These are phyloP conservation scores for Rhizomys pruinosus DNA, from an alignment of 2,113 vertebrate species.

Conservation along the genomic window DNA sequence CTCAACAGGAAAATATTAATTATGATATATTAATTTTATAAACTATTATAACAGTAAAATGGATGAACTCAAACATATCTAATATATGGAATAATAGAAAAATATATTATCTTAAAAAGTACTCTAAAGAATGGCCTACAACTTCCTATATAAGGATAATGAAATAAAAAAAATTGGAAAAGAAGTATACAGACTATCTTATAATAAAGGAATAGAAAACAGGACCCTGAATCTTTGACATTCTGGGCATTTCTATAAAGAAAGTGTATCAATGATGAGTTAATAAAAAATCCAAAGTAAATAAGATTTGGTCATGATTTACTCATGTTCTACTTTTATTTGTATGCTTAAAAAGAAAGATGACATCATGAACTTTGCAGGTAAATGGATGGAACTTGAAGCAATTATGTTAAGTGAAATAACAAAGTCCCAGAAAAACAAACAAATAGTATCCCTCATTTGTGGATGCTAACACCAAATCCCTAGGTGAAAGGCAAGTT, in stretches of 20 bases:
- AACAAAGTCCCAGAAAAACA: no score
- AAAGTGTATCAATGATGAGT: not conserved
- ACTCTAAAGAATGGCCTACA: not conserved
- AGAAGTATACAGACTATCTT: not conserved
- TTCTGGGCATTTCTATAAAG: not conserved
- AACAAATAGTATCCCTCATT: no score
- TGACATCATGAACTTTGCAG: no score
- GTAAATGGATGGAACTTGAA: no score
- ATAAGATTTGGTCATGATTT: constrained; percentile 16
- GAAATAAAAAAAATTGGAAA: not conserved
- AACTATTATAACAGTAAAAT: not conserved
- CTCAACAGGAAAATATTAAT: not conserved
- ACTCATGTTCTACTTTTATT: not conserved
- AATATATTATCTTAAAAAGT: not conserved
- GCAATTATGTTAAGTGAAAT: no score
- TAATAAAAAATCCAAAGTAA: constrained; percentile 4
- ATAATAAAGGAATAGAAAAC: not conserved
- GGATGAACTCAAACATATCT: not conserved
- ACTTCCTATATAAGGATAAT: not conserved
- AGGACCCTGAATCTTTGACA: not conserved
- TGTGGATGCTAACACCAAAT: no score
- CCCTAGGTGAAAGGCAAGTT: no score
- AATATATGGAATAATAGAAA: not conserved
- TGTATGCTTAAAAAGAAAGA: constrained; percentile 27
- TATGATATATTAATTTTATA: not conserved